Evolutionary conservation across 1,140 invertebrate genomes (phyloP), one percentile per base, ranked within the genome.

Genomic region (Venustaconcha ellipsiformis): DNA sequence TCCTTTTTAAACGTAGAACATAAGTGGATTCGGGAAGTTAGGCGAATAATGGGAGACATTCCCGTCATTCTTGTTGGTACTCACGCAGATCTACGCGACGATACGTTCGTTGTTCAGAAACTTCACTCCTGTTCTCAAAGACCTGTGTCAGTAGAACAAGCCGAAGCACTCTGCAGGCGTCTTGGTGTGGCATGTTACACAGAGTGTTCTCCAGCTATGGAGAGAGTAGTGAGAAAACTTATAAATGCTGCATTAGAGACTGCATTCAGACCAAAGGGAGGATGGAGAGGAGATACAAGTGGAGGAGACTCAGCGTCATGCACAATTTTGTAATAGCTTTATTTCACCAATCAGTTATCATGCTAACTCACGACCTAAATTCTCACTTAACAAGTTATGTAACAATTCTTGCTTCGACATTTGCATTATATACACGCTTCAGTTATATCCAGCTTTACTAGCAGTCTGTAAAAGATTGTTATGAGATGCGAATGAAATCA

Each of bases 191-290:
- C 78, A 1, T 81, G 80, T 26, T 86, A 84, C 66, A 70, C 83
- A 14, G 83, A 86, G 72, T 77, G 78, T 64, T 84, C 81, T 1
- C 94, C 96, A 18, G 78, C 65, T 18, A 79, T 81, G 78, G 82
- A 84, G 77, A 81, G 80, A 55, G 70, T 79, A 15, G 64, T 83
- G 30, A 57, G 80, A 14, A 78, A 74, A 56, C 75, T 77, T 48
- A 78, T 84, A 73, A 83, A 84, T 67, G 68, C 69, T 23, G 83
- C 83, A 15, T 78, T 84, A 55, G 78, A 77, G 8, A 79, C 83
- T 18, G 83, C 82, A 48, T 75, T 84, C 59, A 30, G 37, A 48
- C 37, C 37, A 48, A 48, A 48, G 11, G 37, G 37, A 48, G 37
- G 37, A 48, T 48, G 37, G 37, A 11, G 37, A 48, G 37, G 37